Conservation (phyloP, 2,888 invertebrate species). For the Laothoe populi region DNA sequence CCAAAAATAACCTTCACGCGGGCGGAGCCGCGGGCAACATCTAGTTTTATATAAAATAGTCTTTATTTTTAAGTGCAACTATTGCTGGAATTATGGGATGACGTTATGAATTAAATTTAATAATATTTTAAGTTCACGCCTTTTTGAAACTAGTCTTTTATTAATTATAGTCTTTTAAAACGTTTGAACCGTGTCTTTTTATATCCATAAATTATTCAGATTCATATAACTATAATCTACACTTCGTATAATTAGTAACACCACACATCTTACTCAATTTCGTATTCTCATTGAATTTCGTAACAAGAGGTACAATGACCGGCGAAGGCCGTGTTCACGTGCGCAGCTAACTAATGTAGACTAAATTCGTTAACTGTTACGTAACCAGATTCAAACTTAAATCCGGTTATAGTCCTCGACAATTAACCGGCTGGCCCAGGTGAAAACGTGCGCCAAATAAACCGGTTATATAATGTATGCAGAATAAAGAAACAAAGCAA, state of each 20-base stretch:
- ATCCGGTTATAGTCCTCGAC: slow-evolving; percentile 70
- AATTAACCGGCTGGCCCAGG: slow-evolving; percentile 66
- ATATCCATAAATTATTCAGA: neutral
- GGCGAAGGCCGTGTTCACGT: slow-evolving; percentile 49
- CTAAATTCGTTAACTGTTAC: slow-evolving; percentile 75
- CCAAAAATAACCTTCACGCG: too few species aligned
- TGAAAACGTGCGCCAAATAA: slow-evolving; percentile 65
- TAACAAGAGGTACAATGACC: slow-evolving; percentile 37
- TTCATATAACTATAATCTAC: too few species aligned
- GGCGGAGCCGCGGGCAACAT: too few species aligned
- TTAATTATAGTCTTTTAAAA: too few species aligned
- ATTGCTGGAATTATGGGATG: too few species aligned
- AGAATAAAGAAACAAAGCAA: slow-evolving; percentile 34
- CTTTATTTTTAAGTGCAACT: too few species aligned
- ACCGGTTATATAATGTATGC: slow-evolving; percentile 40
- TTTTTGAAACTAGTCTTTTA: too few species aligned
- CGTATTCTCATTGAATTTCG: slow-evolving; percentile 27
- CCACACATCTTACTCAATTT: slow-evolving; percentile 28
- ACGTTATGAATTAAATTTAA: too few species aligned
- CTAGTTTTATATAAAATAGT: too few species aligned
- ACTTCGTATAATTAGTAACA: neutral
- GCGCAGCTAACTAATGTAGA: slow-evolving; percentile 65
- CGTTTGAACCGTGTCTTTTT: too few species aligned
- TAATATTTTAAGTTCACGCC: too few species aligned
- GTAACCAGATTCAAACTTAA: slow-evolving; percentile 77